Evolutionary conservation across 2,888 invertebrate species (phyloP).

Genomic region (Apamea epomidion): DNA sequence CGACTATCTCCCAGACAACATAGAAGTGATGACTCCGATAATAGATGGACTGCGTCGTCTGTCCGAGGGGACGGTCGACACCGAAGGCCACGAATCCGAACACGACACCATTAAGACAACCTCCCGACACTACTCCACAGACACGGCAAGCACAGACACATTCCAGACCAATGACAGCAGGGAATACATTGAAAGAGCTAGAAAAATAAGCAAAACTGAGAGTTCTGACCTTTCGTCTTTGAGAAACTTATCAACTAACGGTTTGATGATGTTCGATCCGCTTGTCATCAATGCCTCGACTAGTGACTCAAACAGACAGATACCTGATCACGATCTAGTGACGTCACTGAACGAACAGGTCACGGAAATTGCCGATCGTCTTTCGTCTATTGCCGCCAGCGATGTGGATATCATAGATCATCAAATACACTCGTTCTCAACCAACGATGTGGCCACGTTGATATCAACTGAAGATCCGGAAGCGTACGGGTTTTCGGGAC

Average conservation of each 20-base stretch:
- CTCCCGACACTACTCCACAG: constrained; percentile 67
- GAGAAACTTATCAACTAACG: constrained; percentile 86
- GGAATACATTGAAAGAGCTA: constrained; percentile 68
- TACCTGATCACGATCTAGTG: constrained; percentile 86
- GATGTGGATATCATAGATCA: constrained; percentile 82
- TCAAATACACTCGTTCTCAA: constrained; percentile 86
- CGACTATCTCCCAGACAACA: constrained; percentile 87
- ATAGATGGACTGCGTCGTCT: constrained; percentile 85
- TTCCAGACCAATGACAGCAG: constrained; percentile 79
- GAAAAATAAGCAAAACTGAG: constrained; percentile 84
- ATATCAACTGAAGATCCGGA: constrained; percentile 80
- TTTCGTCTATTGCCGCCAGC: constrained; percentile 83
- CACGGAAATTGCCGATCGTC: constrained; percentile 86
- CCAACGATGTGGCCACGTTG: constrained; percentile 85
- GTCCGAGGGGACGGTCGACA: constrained; percentile 74
- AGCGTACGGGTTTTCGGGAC: constrained; percentile 75
- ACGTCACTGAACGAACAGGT: constrained; percentile 89
- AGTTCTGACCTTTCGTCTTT: constrained; percentile 81
- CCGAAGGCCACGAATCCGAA: constrained; percentile 71
- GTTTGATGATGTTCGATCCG: constrained; percentile 89
- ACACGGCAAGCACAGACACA: constrained; percentile 80
- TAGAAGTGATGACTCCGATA: constrained; percentile 88
- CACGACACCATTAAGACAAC: constrained; percentile 59
- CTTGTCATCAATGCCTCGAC: constrained; percentile 85
- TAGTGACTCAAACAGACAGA: constrained; percentile 76